Evolutionary conservation across 2,888 invertebrate species (phyloP).

Genomic region (Penaeus monodon): DNA sequence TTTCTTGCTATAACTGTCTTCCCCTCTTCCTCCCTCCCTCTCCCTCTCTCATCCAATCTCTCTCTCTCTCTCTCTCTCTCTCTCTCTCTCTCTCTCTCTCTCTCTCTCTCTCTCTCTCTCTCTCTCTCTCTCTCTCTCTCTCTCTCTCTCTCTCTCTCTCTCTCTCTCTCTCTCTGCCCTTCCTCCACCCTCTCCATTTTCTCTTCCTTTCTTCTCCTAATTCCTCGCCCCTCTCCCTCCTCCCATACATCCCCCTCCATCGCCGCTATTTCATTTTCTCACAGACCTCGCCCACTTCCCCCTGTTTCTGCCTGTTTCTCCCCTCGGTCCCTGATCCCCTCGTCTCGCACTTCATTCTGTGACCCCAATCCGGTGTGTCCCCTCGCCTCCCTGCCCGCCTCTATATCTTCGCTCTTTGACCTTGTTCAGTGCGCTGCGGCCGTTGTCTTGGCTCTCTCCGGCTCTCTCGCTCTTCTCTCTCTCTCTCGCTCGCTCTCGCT

Average conservation of each 20-base stretch:
- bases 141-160: background rate
- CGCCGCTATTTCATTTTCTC: too few species aligned
- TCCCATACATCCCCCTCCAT: background rate
- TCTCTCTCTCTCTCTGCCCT: background rate
- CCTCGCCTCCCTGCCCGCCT: too few species aligned
- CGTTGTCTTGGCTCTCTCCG: too few species aligned
- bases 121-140: background rate
- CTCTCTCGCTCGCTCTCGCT: background rate
- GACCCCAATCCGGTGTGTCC: too few species aligned
- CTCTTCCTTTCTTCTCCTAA: background rate
- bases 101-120: constrained; percentile 19
- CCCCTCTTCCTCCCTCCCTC: too few species aligned
- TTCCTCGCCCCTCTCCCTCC: background rate
- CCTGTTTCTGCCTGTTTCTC: background rate
- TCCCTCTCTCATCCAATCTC: too few species aligned
- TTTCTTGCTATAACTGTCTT: too few species aligned
- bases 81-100: constrained; percentile 19
- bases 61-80: constrained; percentile 4
- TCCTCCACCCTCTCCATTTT: background rate
- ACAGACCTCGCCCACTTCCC: background rate
- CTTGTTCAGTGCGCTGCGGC: too few species aligned
- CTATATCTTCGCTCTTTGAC: too few species aligned
- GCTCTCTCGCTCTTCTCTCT: too few species aligned
- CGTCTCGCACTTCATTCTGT: background rate
- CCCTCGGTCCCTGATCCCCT: background rate